Percentiles rank a stretch among this genome's conserved stretches.
These are phyloP conservation scores for Chaenodraco wilsoni DNA, from an alignment of 2,797 vertebrate genomes.

Conservation along the genomic window DNA sequence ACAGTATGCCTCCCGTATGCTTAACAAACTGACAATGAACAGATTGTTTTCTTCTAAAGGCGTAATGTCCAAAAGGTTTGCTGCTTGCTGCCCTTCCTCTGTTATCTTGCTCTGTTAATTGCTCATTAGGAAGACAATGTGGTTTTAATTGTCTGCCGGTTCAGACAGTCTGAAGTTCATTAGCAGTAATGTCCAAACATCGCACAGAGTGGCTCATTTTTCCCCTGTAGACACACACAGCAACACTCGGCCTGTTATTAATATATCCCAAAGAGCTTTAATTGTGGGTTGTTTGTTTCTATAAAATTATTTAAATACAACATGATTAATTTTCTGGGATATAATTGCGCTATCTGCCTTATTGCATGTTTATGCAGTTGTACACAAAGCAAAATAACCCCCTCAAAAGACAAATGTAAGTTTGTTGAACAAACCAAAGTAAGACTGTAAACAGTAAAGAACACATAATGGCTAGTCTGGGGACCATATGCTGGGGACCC, in stretches of 20 bases:
- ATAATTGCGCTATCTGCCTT: constrained; percentile 39
- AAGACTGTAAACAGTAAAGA: background rate
- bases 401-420: constrained; percentile 22
- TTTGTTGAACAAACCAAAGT: constrained; percentile 17
- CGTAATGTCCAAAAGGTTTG: constrained; percentile 19
- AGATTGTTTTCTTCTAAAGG: constrained; percentile 37
- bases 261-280: constrained; percentile 38
- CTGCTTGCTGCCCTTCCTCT: constrained; percentile 39
- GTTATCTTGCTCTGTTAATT: constrained; percentile 68
- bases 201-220: constrained; percentile 42
- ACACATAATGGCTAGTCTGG: background rate
- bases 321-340: constrained; percentile 29
- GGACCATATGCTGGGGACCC: background rate
- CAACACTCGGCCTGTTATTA: constrained; percentile 49
- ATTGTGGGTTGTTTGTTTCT: constrained; percentile 41
- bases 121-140: constrained; percentile 72
- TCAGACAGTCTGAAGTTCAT: constrained; percentile 70
- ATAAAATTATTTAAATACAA: constrained; percentile 20
- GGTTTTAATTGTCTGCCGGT: constrained; percentile 67
- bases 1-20: constrained; percentile 13
- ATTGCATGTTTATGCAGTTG: constrained; percentile 22
- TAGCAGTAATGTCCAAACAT: constrained; percentile 67
- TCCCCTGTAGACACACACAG: constrained; percentile 35
- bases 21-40: constrained; percentile 40
- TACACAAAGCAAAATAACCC: constrained; percentile 11